A percentile compares a stretch with the other conserved stretches of the same genome.
phyloP scores from a whole-genome alignment of 2,113 vertebrate genomes.

The Turdus rufiventris region DNA sequence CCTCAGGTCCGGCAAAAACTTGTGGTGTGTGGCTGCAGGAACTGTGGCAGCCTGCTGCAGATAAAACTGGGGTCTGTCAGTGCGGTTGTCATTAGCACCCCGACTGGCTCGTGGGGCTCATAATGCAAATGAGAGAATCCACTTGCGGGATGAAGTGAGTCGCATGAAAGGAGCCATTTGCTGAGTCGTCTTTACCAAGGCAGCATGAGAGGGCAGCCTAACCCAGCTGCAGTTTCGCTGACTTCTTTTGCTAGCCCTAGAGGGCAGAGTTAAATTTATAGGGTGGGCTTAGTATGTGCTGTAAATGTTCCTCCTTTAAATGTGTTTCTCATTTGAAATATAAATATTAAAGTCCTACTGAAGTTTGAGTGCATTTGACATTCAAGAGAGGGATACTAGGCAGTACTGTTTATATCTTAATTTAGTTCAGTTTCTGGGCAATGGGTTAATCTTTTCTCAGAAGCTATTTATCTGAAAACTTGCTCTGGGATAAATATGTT shows the following conservation, averaged over 20 bases:
- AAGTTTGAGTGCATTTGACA: slow-evolving; percentile 5
- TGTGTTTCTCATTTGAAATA: slow-evolving; percentile 56
- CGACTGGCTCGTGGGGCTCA: not conserved
- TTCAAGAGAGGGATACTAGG: not conserved
- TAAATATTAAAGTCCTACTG: slow-evolving; percentile 42
- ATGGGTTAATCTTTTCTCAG: not conserved
- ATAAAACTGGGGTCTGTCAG: not conserved
- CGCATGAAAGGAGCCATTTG: not conserved
- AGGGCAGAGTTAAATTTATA: slow-evolving; percentile 47
- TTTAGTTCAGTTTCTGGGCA: slow-evolving; percentile 16
- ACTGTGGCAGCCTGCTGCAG: not conserved
- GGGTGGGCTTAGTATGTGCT: not conserved
- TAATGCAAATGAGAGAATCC: slow-evolving; percentile 4
- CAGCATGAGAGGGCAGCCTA: slow-evolving; percentile 51
- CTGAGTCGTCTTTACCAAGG: not conserved
- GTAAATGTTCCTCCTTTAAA: slow-evolving; percentile 21
- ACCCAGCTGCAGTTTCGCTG: not conserved
- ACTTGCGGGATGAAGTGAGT: not conserved
- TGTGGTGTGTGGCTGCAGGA: accelerated
- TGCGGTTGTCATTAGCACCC: not conserved
- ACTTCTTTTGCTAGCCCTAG: slow-evolving; percentile 3
- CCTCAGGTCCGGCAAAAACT: not conserved
- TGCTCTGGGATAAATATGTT: not conserved
- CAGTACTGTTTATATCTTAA: slow-evolving; percentile 10
- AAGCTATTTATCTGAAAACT: slow-evolving; percentile 1